Base-by-base conservation (phyloP, 2,797 vertebrate genomes). In the Pseudomugil gertrudae region DNA sequence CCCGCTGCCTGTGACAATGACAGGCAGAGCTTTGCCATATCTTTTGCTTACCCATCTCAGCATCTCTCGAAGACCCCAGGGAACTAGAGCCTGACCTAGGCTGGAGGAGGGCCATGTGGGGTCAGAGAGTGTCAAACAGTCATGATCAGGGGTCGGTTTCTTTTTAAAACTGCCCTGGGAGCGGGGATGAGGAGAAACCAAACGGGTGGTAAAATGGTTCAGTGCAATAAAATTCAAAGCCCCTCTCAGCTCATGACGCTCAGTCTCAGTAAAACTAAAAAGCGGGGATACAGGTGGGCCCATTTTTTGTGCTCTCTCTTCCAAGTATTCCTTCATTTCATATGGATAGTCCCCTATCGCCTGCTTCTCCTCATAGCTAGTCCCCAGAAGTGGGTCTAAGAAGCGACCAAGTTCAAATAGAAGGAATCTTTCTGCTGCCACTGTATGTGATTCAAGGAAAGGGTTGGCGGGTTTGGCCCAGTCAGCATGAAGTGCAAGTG, bases 131-230 rank as follows among this genome's bases (percentile, higher is more conserved):
- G 92, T 93, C 9, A 89, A 76, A 50, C 94, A 92, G 61, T 92
- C 94, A 2, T 92, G 90, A 66, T 96, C 95, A 1, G 80, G 84
- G 5, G 47, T 27, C 35, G 75, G 63, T 45, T 63, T 78, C 29
- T 79, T 63, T 60, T 78, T 76, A 21, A 29, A 33, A 55, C 0
- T 54, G 13, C 43, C 26, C 5, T 63, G 65, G 48, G 66, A 53
- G 17, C 33, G 24, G 27, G 74, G 72, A 51, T 92, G 83, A 0
- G 95, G 94, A 54, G 94, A 87, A 65, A 98, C 95, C 59, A 98
- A 91, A 53, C 94, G 92, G 0, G 98, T 99, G 45, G 97, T 99
- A 78, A 99, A 99, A 88, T 99, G 98, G 85, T 97, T 99, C 27
- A 99, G 82, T 0, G 97, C 96, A 0, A 95, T 95, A 56, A 99